Conservation (phyloP, 2,113 vertebrate genomes). For the Rhadina sibilatrix region DNA sequence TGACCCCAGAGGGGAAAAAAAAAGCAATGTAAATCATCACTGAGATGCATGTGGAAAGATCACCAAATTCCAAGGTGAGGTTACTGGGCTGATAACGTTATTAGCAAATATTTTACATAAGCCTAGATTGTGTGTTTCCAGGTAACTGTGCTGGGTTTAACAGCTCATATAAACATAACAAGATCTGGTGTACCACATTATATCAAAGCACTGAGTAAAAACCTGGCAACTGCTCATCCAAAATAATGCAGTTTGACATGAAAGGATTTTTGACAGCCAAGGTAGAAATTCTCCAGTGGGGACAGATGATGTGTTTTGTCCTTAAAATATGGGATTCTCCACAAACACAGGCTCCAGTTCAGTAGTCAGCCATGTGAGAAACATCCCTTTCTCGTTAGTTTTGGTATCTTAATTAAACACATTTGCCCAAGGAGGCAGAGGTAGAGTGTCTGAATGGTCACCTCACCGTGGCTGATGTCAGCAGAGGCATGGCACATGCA, state of each 20-base stretch:
- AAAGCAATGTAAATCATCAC: neutral
- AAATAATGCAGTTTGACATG: neutral
- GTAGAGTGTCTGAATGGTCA: neutral
- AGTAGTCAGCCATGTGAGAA: neutral
- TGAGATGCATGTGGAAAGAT: neutral
- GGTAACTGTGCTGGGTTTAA: neutral
- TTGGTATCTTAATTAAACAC: neutral
- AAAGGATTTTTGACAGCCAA: neutral
- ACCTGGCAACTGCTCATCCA: neutral
- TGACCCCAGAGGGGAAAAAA: neutral
- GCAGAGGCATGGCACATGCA: fast-evolving
- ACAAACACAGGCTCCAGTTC: neutral
- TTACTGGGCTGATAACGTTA: neutral
- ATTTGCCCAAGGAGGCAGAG: neutral
- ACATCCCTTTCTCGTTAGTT: neutral
- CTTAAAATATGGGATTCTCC: neutral
- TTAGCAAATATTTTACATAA: neutral
- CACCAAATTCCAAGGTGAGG: neutral
- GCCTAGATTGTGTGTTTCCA: neutral
- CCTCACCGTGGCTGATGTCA: fast-evolving
- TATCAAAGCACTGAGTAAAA: neutral
- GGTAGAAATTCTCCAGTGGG: neutral
- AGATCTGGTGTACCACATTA: neutral
- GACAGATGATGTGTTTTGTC: neutral
- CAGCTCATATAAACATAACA: neutral